These are phyloP conservation scores for Forpus xanthops DNA, from an alignment of 2,797 vertebrate genomes.

Conservation along the genomic window DNA sequence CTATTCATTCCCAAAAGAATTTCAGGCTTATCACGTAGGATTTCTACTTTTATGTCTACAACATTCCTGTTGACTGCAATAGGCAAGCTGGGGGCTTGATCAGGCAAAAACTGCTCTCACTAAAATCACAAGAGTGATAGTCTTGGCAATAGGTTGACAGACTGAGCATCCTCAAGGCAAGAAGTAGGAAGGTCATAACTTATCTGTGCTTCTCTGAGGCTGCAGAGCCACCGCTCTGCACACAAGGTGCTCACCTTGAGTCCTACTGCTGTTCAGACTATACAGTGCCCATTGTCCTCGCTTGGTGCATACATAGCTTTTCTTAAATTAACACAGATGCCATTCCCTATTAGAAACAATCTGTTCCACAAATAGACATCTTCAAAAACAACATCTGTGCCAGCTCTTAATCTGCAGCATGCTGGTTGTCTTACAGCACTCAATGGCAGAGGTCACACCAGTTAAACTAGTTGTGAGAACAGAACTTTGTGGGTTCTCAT, in stretches of 20 bases:
- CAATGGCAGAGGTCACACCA: neutral
- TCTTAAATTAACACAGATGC: constrained; percentile 20
- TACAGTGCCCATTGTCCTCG: neutral
- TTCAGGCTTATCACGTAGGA: neutral
- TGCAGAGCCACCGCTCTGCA: neutral
- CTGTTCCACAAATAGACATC: constrained; percentile 28
- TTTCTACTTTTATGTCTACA: neutral
- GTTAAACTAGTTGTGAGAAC: neutral
- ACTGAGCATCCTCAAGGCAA: neutral
- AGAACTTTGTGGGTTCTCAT: neutral
- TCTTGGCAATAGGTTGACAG: neutral
- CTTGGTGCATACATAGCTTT: neutral
- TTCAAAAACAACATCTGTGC: constrained; percentile 35
- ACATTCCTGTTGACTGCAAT: neutral
- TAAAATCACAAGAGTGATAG: neutral
- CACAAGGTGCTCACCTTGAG: neutral
- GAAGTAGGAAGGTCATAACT: neutral
- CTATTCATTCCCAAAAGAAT: neutral
- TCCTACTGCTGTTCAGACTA: neutral
- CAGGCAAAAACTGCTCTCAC: neutral
- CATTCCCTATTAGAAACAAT: constrained; percentile 28
- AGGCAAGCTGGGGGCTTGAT: neutral
- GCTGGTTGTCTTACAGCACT: neutral
- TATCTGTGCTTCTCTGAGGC: accelerated
- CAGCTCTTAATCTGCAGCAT: neutral